Conservation (phyloP, 2,113 vertebrate species). For the Acinonyx jubatus region DNA sequence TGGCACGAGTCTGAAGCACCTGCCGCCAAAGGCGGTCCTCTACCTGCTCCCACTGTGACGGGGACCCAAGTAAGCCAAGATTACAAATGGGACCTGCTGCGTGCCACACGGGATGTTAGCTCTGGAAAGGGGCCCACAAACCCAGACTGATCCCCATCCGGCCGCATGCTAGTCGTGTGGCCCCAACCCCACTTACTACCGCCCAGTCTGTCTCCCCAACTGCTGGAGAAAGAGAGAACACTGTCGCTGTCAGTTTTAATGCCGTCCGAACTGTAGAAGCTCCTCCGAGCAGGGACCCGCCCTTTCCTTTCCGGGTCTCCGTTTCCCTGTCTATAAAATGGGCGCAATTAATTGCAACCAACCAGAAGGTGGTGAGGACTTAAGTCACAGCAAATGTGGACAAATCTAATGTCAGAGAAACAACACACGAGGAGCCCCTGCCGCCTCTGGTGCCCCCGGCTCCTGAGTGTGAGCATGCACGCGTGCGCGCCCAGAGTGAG, state of each 20-base stretch:
- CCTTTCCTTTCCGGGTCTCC: not conserved
- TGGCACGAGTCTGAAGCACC: not conserved
- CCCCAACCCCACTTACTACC: not conserved
- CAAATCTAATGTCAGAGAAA: not conserved
- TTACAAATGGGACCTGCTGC: fast-evolving
- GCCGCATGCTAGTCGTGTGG: too few relatives aligned
- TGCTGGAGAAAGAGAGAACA: not conserved
- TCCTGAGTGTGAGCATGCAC: not conserved
- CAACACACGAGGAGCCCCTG: not conserved
- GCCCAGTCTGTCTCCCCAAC: not conserved
- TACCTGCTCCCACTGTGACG: too few relatives aligned
- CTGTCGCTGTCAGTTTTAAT: fast-evolving
- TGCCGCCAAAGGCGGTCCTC: too few relatives aligned
- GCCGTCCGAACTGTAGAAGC: not conserved
- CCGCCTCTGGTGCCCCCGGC: not conserved
- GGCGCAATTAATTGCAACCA: not conserved
- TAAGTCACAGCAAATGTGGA: not conserved
- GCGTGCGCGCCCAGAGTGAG: too few relatives aligned
- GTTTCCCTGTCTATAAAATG: not conserved
- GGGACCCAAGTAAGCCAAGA: not conserved
- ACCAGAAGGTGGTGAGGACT: not conserved
- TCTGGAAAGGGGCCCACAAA: not conserved
- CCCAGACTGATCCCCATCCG: not conserved
- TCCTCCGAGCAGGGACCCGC: too few relatives aligned
- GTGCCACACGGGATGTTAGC: not conserved